A percentile compares a stretch with the other conserved stretches of the same genome.
phyloP scores from a whole-genome alignment of 2,888 invertebrate genomes.

The Galerucella pusilla region DNA sequence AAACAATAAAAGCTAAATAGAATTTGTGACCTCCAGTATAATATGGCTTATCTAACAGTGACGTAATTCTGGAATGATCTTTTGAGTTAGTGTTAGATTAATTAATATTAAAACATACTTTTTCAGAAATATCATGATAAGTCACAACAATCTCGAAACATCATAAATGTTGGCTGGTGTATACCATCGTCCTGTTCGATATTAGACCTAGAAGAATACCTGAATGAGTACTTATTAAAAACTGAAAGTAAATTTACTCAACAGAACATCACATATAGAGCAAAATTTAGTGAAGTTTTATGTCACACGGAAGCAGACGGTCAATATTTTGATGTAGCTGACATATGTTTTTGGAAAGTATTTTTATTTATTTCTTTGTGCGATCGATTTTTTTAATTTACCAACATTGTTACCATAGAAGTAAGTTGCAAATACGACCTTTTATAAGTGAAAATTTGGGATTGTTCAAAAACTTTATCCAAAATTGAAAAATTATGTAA shows the following conservation, averaged over 20 bases:
- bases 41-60: too few species aligned
- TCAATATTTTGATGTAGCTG: slow-evolving; percentile 54
- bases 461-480: too few species aligned
- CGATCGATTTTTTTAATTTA: background rate
- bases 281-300: slow-evolving; percentile 47
- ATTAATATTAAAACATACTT: background rate
- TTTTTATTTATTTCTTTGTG: background rate
- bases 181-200: slow-evolving; percentile 60
- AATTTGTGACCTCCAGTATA: too few species aligned
- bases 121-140: slow-evolving; percentile 57
- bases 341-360: slow-evolving; percentile 62
- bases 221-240: slow-evolving; percentile 56
- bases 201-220: slow-evolving; percentile 55
- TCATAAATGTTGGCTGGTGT: slow-evolving; percentile 60
- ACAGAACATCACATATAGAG: slow-evolving; percentile 55
- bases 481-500: too few species aligned
- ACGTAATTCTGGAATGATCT: background rate
- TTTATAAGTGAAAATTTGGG: too few species aligned
- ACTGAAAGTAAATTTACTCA: slow-evolving; percentile 55
- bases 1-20: too few species aligned
- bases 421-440: too few species aligned
- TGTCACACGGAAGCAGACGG: slow-evolving; percentile 58
- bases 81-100: background rate
- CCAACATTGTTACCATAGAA: too few species aligned
- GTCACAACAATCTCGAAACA: slow-evolving; percentile 58